A percentile compares a stretch with the other conserved stretches of the same genome.
Conservation (phyloP, 2,797 vertebrate species). For the Thaleichthys pacificus region DNA sequence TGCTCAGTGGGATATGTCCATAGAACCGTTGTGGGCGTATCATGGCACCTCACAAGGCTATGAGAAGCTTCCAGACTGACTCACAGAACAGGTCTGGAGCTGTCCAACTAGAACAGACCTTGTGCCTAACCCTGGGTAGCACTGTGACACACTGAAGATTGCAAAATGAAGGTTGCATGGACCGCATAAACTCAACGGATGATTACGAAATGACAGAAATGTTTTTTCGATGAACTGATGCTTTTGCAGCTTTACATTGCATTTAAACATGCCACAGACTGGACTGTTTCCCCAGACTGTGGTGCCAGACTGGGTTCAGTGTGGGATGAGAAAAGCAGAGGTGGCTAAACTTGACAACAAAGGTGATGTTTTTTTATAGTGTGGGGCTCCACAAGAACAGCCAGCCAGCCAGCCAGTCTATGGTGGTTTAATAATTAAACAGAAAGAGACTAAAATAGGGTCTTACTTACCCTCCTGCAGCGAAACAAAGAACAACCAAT, state of each 20-base stretch:
- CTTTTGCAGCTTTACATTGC: too few relatives aligned
- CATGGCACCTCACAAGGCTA: not conserved
- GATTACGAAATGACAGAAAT: too few relatives aligned
- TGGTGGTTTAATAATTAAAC: slow-evolving; percentile 54
- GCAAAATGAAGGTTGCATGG: too few relatives aligned
- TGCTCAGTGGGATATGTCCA: not conserved
- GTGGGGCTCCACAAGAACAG: not conserved
- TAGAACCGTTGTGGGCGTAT: not conserved
- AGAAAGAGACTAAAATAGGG: slow-evolving; percentile 41
- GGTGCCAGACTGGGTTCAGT: not conserved
- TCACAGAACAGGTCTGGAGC: not conserved
- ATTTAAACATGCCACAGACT: not conserved
- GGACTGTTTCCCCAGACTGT: not conserved
- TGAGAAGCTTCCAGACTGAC: not conserved
- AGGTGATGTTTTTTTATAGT: slow-evolving; percentile 15
- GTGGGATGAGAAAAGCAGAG: not conserved
- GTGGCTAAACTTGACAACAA: not conserved
- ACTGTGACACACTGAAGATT: not conserved
- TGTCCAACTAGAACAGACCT: not conserved
- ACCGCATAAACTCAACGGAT: too few relatives aligned
- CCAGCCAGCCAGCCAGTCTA: slow-evolving; percentile 18
- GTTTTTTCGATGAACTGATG: too few relatives aligned
- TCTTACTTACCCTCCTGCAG: slow-evolving; percentile 25
- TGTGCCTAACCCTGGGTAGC: not conserved
- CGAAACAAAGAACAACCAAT: not conserved